Percentiles rank a stretch among this genome's conserved stretches.
Conservation (phyloP, 2,888 invertebrate species). For the Anthophora plumipes region DNA sequence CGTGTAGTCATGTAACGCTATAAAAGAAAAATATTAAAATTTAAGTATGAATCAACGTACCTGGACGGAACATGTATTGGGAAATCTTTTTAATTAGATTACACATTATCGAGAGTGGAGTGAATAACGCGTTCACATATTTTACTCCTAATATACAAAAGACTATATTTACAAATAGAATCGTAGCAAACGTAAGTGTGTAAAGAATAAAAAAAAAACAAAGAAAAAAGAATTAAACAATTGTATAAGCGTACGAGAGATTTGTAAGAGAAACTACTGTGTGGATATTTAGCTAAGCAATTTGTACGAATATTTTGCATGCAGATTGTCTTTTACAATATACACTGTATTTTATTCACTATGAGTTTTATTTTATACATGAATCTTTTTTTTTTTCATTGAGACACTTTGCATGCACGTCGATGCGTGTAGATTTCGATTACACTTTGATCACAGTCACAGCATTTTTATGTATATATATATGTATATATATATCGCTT, state of each 20-base stretch:
- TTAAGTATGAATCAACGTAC: slow-evolving; percentile 52
- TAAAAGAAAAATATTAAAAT: slow-evolving; percentile 8
- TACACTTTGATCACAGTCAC: slow-evolving; percentile 67
- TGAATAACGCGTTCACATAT: slow-evolving; percentile 36
- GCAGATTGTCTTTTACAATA: slow-evolving; percentile 49
- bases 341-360: slow-evolving; percentile 38
- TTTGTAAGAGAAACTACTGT: slow-evolving; percentile 46
- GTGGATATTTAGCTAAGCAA: slow-evolving; percentile 39
- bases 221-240: slow-evolving; percentile 43
- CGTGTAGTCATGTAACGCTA: slow-evolving; percentile 16
- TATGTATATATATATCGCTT: slow-evolving; percentile 47
- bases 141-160: slow-evolving; percentile 35
- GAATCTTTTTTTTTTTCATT: slow-evolving; percentile 22
- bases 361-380: slow-evolving; percentile 49
- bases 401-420: slow-evolving; percentile 50
- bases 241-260: slow-evolving; percentile 53
- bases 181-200: slow-evolving; percentile 58
- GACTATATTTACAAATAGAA: slow-evolving; percentile 58
- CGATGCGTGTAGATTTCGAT: slow-evolving; percentile 38
- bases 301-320: slow-evolving; percentile 51
- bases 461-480: too few species aligned
- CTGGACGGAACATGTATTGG: slow-evolving; percentile 61
- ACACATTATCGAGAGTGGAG: slow-evolving; percentile 26
- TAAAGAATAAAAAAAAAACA: slow-evolving; percentile 57
- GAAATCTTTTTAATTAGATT: slow-evolving; percentile 39